Conservation (phyloP, 2,797 vertebrate species). For the Hafferia zeledoni region DNA sequence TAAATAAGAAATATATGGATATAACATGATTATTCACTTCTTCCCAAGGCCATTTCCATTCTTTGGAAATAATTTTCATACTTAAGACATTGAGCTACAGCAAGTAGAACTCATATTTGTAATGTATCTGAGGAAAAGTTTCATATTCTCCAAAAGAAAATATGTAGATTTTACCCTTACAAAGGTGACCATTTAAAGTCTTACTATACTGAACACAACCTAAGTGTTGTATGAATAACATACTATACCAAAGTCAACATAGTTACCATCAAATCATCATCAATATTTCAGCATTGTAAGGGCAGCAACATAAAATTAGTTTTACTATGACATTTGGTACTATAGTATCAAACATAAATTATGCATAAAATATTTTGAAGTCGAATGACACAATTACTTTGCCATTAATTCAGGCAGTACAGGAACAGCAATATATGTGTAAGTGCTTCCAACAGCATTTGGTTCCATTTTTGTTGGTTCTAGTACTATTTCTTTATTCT, state of each 20-base stretch:
- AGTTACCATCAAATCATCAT: background rate
- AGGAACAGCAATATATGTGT: background rate
- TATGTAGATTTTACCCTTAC: background rate
- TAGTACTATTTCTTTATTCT: background rate
- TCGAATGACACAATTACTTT: background rate
- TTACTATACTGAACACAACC: background rate
- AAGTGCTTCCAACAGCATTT: background rate
- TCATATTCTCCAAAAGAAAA: background rate
- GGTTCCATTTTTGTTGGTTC: background rate
- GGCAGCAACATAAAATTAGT: background rate
- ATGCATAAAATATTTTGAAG: background rate
- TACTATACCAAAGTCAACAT: background rate
- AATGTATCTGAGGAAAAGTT: background rate
- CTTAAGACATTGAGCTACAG: background rate
- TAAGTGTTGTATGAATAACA: background rate
- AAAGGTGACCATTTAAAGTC: background rate
- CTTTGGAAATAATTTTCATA: background rate
- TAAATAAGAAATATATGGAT: background rate
- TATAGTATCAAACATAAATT: background rate
- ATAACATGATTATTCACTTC: background rate
- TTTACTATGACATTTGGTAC: background rate
- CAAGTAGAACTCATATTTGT: background rate
- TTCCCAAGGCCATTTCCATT: background rate
- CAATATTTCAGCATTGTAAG: slow-evolving; percentile 8
- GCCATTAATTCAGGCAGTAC: background rate